A percentile compares a stretch with the other conserved stretches of the same genome.
Conservation (phyloP, 2,888 invertebrate species). For the Philonicus albiceps region DNA sequence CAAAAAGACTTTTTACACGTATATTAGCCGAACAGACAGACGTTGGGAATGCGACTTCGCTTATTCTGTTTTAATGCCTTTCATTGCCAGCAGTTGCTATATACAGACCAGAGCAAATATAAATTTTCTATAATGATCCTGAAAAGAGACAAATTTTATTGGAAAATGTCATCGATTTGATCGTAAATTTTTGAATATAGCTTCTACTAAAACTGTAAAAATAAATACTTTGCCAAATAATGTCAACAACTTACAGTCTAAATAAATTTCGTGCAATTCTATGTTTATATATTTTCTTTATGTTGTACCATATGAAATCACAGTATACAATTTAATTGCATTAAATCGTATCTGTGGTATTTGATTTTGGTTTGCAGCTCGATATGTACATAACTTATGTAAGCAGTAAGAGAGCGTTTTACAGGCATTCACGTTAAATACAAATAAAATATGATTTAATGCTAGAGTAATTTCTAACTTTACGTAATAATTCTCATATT, state of each 20-base stretch:
- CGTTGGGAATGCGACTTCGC: background rate
- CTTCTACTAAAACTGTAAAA: background rate
- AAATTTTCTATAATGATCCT: conserved; percentile 3
- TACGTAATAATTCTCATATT: background rate
- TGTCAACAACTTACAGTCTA: background rate
- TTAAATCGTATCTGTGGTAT: background rate
- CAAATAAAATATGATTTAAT: background rate
- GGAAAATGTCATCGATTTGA: conserved; percentile 8
- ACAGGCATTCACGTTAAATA: background rate
- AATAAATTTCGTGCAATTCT: background rate
- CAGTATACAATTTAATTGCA: background rate
- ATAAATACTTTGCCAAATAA: background rate
- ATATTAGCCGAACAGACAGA: background rate
- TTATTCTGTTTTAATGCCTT: background rate
- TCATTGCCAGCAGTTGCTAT: background rate
- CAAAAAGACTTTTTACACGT: background rate
- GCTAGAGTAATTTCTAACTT: background rate
- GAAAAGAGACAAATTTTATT: conserved; percentile 20
- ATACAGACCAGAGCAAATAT: background rate
- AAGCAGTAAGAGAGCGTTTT: background rate
- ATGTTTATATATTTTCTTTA: background rate
- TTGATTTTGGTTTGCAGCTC: background rate
- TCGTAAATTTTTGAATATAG: conserved; percentile 2
- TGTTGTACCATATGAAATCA: background rate
- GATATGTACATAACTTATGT: background rate